Conservation (phyloP, 1,140 invertebrate genomes). For the Diorhabda sublineata region DNA sequence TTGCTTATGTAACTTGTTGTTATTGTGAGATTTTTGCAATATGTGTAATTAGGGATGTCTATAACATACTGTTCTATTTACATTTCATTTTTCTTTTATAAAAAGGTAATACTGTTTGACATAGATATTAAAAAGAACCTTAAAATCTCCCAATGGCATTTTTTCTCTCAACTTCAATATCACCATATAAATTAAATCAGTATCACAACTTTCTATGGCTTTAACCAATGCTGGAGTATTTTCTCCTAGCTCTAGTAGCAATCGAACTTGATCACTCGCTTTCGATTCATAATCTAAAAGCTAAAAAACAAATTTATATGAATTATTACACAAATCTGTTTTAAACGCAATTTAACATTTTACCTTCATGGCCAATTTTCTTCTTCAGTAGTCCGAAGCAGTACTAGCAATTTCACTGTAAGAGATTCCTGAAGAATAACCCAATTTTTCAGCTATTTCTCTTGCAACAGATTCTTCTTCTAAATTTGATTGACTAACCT, state of each 20-base stretch:
- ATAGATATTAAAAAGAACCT: slow-evolving; percentile 49
- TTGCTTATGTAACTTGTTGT: not conserved
- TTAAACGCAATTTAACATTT: not conserved
- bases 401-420: slow-evolving; percentile 91
- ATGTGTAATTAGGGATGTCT: too few species aligned
- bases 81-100: too few species aligned
- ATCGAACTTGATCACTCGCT: slow-evolving; percentile 72
- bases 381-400: slow-evolving; percentile 80
- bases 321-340: not conserved
- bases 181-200: slow-evolving; percentile 87
- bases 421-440: slow-evolving; percentile 82
- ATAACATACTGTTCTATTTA: too few species aligned
- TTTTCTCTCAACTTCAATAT: slow-evolving; percentile 77
- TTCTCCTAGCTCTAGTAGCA: slow-evolving; percentile 80
- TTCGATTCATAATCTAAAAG: slow-evolving; percentile 87
- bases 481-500: slow-evolving; percentile 78
- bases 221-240: slow-evolving; percentile 76
- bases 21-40: too few species aligned
- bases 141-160: slow-evolving; percentile 77
- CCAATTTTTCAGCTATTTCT: slow-evolving; percentile 86
- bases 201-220: slow-evolving; percentile 92
- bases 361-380: slow-evolving; percentile 87
- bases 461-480: slow-evolving; percentile 83
- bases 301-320: slow-evolving; percentile 44
- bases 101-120: too few species aligned